phyloP scores from a whole-genome alignment of 1,140 invertebrate genomes.

The Akabosia matsudoensis region DNA sequence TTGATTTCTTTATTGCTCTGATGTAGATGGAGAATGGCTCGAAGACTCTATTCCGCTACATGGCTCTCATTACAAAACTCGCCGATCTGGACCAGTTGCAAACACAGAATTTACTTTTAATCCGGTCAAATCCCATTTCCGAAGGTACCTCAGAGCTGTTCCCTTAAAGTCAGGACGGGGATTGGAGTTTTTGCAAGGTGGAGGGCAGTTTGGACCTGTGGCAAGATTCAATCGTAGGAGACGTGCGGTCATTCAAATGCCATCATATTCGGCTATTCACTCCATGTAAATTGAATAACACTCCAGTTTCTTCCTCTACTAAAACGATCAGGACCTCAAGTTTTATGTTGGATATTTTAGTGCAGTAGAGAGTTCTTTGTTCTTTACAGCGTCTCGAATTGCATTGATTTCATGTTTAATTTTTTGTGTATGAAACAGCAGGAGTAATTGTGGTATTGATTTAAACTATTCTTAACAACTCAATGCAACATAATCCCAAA shows the following conservation, averaged over 20 bases:
- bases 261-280: neutral
- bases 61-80: constrained; percentile 25
- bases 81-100: constrained; percentile 17
- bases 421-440: no score
- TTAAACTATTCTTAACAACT: no score
- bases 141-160: constrained; percentile 18
- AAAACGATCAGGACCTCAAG: no score
- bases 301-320: no score
- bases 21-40: constrained; percentile 25
- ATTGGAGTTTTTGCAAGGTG: constrained; percentile 2
- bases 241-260: neutral
- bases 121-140: constrained; percentile 31
- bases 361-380: no score
- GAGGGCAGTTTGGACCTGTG: constrained; percentile 26
- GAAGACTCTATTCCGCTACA: constrained; percentile 25
- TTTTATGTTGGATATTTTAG: neutral
- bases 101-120: constrained; percentile 28
- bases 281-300: constrained; percentile 7
- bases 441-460: no score
- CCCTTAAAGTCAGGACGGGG: neutral
- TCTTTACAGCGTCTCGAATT: no score
- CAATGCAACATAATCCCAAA: no score
- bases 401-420: no score
- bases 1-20: no score
- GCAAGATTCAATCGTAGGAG: neutral